Evolutionary conservation across 2,113 vertebrate genomes (phyloP).

Genomic region (Cathartes aura): DNA sequence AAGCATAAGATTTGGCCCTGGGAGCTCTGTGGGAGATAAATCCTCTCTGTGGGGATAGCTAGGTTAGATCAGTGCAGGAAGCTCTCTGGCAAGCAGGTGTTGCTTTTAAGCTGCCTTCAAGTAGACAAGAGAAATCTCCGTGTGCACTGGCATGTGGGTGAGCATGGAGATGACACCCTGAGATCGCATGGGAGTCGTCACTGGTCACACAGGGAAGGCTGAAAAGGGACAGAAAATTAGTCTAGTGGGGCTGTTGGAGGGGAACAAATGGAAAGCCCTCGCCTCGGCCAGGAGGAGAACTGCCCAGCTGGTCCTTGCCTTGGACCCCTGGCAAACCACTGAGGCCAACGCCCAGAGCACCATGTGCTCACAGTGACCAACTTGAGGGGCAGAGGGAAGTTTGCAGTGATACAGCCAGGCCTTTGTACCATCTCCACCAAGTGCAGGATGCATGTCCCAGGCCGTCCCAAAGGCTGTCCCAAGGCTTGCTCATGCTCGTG

Average conservation of each 20-base stretch:
- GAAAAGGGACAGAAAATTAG: neutral
- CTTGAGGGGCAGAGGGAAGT: neutral
- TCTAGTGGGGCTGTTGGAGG: neutral
- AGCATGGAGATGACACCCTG: neutral
- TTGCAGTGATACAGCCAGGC: neutral
- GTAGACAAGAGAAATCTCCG: neutral
- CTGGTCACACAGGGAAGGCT: accelerated
- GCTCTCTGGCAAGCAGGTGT: neutral
- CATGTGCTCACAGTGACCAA: accelerated
- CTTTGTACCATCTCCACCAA: neutral
- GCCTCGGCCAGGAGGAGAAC: neutral
- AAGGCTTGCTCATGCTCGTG: neutral
- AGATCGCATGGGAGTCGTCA: accelerated
- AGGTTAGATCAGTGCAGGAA: neutral
- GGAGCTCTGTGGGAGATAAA: neutral
- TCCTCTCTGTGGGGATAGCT: neutral
- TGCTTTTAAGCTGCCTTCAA: neutral
- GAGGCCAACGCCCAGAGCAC: neutral
- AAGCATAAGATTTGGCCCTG: neutral
- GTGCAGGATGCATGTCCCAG: neutral
- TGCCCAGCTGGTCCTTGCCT: neutral
- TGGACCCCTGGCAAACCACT: neutral
- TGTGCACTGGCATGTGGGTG: neutral
- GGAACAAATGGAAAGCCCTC: neutral
- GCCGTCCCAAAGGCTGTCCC: neutral